These are phyloP conservation scores for Mizuhopecten yessoensis DNA, from an alignment of 1,140 invertebrate genomes.

Conservation along the genomic window DNA sequence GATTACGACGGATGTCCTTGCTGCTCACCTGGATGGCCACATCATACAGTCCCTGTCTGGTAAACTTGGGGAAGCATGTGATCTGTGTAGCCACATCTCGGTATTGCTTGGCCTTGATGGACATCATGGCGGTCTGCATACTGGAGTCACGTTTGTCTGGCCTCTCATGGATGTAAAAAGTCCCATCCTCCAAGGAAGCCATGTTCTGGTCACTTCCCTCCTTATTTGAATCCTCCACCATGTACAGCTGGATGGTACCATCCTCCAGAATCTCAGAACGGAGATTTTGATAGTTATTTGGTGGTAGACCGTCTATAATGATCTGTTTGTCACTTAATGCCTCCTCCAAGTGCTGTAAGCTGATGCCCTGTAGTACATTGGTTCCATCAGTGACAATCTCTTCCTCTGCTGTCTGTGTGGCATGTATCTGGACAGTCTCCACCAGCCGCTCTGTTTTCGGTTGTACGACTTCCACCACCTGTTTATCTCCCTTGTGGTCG, in stretches of 20 bases:
- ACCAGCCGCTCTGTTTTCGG: not conserved
- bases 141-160: not conserved
- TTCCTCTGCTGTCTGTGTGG: slow-evolving; percentile 31
- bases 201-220: not conserved
- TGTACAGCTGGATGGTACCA: slow-evolving; percentile 58
- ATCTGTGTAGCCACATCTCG: slow-evolving; percentile 62
- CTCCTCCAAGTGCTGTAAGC: not conserved
- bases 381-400: not conserved
- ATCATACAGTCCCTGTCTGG: slow-evolving; percentile 59
- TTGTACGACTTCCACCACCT: not conserved
- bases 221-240: slow-evolving; percentile 42
- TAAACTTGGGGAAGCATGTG: slow-evolving; percentile 62
- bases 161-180: not conserved
- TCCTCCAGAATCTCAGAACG: slow-evolving; percentile 55
- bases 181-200: not conserved
- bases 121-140: slow-evolving; percentile 46
- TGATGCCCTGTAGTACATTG: slow-evolving; percentile 43
- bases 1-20: slow-evolving; percentile 50
- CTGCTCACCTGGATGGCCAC: slow-evolving; percentile 60
- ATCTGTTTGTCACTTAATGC: slow-evolving; percentile 43
- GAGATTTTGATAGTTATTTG: slow-evolving; percentile 50
- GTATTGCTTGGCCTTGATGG: slow-evolving; percentile 53
- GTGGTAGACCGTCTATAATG: slow-evolving; percentile 54
- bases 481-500: not conserved
- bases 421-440: slow-evolving; percentile 8